Evolutionary conservation across 2,797 vertebrate genomes (phyloP), one percentile per base, ranked within the genome.

Genomic region (Neopelma chrysocephalum): DNA sequence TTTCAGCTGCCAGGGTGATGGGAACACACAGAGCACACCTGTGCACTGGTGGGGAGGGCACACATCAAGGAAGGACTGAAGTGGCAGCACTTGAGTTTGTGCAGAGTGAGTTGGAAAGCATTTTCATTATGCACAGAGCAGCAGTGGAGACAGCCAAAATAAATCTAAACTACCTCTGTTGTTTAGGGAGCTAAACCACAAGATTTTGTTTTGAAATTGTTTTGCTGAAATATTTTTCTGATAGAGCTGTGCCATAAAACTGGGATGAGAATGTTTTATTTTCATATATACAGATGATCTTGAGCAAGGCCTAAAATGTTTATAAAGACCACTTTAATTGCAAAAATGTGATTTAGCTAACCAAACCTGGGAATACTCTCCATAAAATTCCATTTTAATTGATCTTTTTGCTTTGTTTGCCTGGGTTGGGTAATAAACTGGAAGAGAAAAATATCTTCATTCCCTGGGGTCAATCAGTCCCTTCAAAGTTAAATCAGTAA

Each of bases 311-410:
- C 75, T 85, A 31, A 78, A 78, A 68, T 40, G 50, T 57, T 73
- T 72, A 23, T 38, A 82, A 88, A 3, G 1, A n/a, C 80, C 72
- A 31, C 1, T 0, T 91, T 95, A 88, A 87, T 89, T 88, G 76
- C 61, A 80, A 83, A 93, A 87, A 47, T 69, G 50, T 54, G 54
- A 78, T 78, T 94, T 87, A 91, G 43, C 61, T 58, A 78, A 81
- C 54, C 78, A 72, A 92, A 91, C 54, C 50, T 61, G 79, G 57
- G 61, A 88, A 78, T 83, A 40, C 20, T 69, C 26, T 54, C 71
- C 32, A 81, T 79, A 77, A 90, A 92, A 93, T 91, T 87, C 50
- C 61, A 42, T 83, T 86, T 93, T 78, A 93, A 94, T 94, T 70
- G 36, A 75, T 86, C 78, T 93, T 75, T 85, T 92, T 82, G 27